Base-by-base conservation (phyloP, 2,888 invertebrate genomes). In the Catonia carolina region DNA sequence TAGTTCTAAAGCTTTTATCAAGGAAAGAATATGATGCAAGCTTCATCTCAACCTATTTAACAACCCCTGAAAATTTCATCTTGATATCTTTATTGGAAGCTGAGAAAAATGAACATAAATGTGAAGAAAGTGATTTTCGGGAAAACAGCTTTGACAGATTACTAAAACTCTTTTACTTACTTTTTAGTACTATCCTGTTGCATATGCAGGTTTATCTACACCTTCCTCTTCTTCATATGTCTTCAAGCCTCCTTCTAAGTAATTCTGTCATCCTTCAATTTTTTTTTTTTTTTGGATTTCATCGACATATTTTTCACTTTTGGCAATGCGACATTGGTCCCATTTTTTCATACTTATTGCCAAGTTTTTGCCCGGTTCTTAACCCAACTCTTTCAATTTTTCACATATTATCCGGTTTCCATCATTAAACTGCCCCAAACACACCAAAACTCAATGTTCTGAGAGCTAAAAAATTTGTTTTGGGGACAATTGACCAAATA, bases 371-470 rank as follows among this genome's bases (percentile, higher is more conserved):
- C 41, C 41, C 17, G 17, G 18, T 41, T 41, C 41, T 20, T 10
- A 41, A 17, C 15, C 20, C 41, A 18, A 14, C 35, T 27, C 8
- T 8, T 27, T 27, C 5, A 27, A 27, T 8, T 6, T 8, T 4
- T 27, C 8, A 27, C 8, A 50, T 10, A 22, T 48, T 20, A 15
- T 14, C 22, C 14, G 12, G 18, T 31, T 33, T 17, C 50, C 33
- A 17, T 50, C 50, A 50, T 50, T 50, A 18, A 33, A 50, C 50
- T 33, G 33, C 50, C 12, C 33, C 50, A 50, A 27, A 50, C 12
- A 50, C 31, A 2, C 50, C 31, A 33, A 50, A 33, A 7, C 33
- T 33, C 27, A 50, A 33, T 23, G 15, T 31, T 20, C 5, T n/a
- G 5, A 27, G 31, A 14, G 8, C 27, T 8, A 27, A 4, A 27